These are phyloP conservation scores for Mythimna pallens DNA, from an alignment of 2,888 invertebrate species.

Conservation along the genomic window DNA sequence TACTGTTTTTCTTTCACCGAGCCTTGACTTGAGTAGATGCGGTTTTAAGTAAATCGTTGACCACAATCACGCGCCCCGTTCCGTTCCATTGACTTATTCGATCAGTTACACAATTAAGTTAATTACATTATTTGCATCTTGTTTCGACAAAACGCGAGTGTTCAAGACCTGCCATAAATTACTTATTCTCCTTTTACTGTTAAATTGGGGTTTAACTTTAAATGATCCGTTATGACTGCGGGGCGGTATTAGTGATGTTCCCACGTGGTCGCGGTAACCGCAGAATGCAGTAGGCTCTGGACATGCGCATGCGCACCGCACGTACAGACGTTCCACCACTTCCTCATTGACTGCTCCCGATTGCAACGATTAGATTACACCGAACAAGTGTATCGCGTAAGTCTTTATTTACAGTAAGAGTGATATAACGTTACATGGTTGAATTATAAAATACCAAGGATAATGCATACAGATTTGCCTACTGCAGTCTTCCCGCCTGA, in stretches of 20 bases:
- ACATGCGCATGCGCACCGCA: conserved; percentile 63
- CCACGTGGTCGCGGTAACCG: conserved; percentile 57
- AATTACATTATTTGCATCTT: conserved; percentile 63
- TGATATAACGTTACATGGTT: conserved; percentile 42
- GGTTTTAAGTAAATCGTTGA: conserved; percentile 66
- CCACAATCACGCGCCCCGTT: conserved; percentile 66
- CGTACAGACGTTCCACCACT: conserved; percentile 67
- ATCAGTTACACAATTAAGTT: conserved; percentile 64
- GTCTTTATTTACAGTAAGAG: conserved; percentile 58
- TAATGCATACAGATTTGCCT: background rate
- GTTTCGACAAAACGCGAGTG: conserved; percentile 29
- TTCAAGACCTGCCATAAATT: conserved; percentile 19
- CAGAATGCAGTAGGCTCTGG: conserved; percentile 61
- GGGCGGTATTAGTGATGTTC: conserved; percentile 40
- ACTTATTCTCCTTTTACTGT: background rate
- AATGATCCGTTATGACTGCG: conserved; percentile 22
- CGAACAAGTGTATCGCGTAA: conserved; percentile 53
- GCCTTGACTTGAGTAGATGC: conserved; percentile 56
- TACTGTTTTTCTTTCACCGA: conserved; percentile 55
- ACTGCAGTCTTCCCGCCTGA: no score
- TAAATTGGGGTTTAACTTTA: background rate
- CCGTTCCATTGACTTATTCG: conserved; percentile 66
- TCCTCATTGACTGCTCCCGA: conserved; percentile 80
- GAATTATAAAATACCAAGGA: conserved; percentile 37
- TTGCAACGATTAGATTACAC: conserved; percentile 65